Evolutionary conservation across 1,140 invertebrate species (phyloP).

Genomic region (Cotesia typhae): DNA sequence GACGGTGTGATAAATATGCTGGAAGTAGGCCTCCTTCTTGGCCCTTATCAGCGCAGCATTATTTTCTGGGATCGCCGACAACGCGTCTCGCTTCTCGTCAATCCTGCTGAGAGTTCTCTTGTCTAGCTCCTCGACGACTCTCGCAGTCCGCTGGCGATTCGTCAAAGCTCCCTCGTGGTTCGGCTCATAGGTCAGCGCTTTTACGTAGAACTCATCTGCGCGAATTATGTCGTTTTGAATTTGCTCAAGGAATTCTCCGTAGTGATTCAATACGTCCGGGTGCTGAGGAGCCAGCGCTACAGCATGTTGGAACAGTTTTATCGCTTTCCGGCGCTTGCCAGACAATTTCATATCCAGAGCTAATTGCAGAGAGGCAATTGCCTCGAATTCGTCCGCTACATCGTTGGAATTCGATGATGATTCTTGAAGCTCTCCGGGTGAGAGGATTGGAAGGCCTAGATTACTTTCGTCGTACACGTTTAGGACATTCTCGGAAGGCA

Average conservation of each 20-base stretch:
- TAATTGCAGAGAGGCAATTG: conserved; percentile 81
- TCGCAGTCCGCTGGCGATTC: conserved; percentile 84
- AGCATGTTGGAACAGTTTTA: conserved; percentile 90
- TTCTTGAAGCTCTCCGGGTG: conserved; percentile 34
- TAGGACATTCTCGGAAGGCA: conserved; percentile 51
- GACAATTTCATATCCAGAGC: conserved; percentile 83
- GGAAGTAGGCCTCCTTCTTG: conserved; percentile 94
- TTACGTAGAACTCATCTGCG: conserved; percentile 83
- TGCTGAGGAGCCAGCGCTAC: conserved; percentile 88
- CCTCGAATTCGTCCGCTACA: conserved; percentile 72
- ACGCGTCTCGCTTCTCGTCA: conserved; percentile 84
- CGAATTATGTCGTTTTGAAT: conserved; percentile 85
- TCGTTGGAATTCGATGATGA: conserved; percentile 41
- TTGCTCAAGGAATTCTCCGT: conserved; percentile 93
- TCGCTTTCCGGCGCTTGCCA: conserved; percentile 86
- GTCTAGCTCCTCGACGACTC: conserved; percentile 91
- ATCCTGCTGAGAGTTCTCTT: conserved; percentile 80
- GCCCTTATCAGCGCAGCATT: conserved; percentile 82
- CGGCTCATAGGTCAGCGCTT: conserved; percentile 84
- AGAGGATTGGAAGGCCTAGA: conserved; percentile 45
- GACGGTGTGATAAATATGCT: conserved; percentile 97
- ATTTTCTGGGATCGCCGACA: conserved; percentile 82
- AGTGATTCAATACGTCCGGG: conserved; percentile 90
- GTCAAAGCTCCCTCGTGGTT: conserved; percentile 81
- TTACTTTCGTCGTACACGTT: conserved; percentile 55